Evolutionary conservation across 2,888 invertebrate genomes (phyloP), one percentile per base, ranked within the genome.

Genomic region (Phortica magna): DNA sequence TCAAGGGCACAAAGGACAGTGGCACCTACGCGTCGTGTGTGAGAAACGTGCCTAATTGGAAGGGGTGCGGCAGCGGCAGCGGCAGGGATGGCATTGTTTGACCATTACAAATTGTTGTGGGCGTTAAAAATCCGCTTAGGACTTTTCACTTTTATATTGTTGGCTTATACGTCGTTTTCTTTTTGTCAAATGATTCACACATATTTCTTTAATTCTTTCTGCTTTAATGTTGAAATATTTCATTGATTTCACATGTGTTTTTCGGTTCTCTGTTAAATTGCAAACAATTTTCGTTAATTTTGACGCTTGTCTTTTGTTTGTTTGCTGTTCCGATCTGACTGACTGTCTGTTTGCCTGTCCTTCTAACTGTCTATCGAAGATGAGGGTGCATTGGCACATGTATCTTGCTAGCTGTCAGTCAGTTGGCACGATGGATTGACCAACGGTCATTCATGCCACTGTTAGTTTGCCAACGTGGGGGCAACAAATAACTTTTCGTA

Each of bases 71-170:
- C 31, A n/a, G n/a, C n/a, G 59, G n/a, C 59, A 17, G 59, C 19
- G 2, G n/a, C 22, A 3, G 59, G 19, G 14, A 17, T 7, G 10
- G 57, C 55, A 79, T 78, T 83, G 85, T 79, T 83, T 86, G 86
- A 83, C 91, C 90, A 88, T 89, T 88, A 91, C 91, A 91, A 91
- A 91, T 91, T 91, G 90, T 91, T 91, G 91, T 91, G 91, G 91
- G 91, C 91, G 91, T 90, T 90, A 78, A 88, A 90, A 91, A 91
- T 91, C 91, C 88, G 90, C 91, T 91, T 91, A 90, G 78, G 77
- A 76, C 73, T 85, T 78, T 79, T 7, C 41, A 22, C 53, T 75
- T 57, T 61, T 3, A 22, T 12, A 22, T 22, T 17, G 10, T 61
- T 61, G 19, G 17, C 7, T 61, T 61, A 7, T 61, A 19, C 10